A percentile compares a stretch with the other conserved stretches of the same genome.
Evolutionary conservation across 2,797 vertebrate species (phyloP).

Genomic region (Knipowitschia caucasica): DNA sequence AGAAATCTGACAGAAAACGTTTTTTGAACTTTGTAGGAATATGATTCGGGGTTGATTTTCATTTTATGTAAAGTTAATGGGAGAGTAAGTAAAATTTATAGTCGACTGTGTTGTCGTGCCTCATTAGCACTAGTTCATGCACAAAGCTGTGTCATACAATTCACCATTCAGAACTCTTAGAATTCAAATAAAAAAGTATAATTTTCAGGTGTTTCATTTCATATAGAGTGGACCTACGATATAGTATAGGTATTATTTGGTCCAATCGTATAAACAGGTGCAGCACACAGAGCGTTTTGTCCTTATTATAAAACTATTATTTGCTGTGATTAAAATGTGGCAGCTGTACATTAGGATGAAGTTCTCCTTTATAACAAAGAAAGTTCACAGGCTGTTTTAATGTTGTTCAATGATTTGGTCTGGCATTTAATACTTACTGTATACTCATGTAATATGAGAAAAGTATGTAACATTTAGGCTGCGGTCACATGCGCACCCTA

Average conservation of each 20-base stretch:
- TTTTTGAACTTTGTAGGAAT: too few relatives aligned
- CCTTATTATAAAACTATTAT: slow-evolving; percentile 1
- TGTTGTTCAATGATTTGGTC: neutral
- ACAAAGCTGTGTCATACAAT: neutral
- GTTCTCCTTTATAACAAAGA: slow-evolving; percentile 3
- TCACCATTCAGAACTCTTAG: neutral
- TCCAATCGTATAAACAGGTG: slow-evolving; percentile 9
- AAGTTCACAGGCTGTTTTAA: neutral
- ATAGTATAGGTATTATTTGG: slow-evolving; percentile 1
- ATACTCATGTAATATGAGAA: too few relatives aligned
- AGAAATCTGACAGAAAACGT: too few relatives aligned
- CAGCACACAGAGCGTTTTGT: slow-evolving; percentile 8
- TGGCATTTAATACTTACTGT: neutral
- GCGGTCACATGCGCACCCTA: too few relatives aligned
- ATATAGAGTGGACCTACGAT: slow-evolving; percentile 2
- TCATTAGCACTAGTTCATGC: neutral
- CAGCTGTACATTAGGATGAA: slow-evolving; percentile 6
- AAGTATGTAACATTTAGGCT: too few relatives aligned
- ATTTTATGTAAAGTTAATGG: neutral
- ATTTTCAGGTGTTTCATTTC: slow-evolving; percentile 16
- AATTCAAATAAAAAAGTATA: neutral
- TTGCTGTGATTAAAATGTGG: slow-evolving; percentile 5
- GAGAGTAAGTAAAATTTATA: neutral
- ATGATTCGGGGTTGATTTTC: too few relatives aligned
- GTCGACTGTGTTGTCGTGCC: neutral